Conservation (phyloP, 2,888 invertebrate species). For the Brachypterus glaber region DNA sequence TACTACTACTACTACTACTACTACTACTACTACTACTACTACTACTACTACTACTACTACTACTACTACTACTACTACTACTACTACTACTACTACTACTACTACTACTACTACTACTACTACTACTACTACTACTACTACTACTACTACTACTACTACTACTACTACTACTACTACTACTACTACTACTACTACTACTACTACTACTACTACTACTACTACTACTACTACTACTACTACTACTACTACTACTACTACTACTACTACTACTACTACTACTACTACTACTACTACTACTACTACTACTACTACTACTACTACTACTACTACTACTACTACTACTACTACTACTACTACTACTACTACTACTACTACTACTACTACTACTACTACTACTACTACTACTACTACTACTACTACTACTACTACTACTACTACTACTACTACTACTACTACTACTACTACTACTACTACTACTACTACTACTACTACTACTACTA, state of each 20-base stretch:
- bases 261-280: conserved; percentile 2
- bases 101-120: conserved; percentile 2
- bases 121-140: conserved; percentile 2
- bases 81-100: conserved; percentile 2
- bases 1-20: no score
- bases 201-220: conserved; percentile 2
- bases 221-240: conserved; percentile 2
- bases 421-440: conserved; percentile 2
- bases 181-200: conserved; percentile 2
- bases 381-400: conserved; percentile 2
- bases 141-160: conserved; percentile 2
- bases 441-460: conserved; percentile 2
- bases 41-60: conserved; percentile 2
- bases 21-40: no score
- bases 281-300: conserved; percentile 2
- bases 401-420: conserved; percentile 2
- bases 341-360: conserved; percentile 2
- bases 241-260: conserved; percentile 2
- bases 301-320: conserved; percentile 2
- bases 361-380: conserved; percentile 2
- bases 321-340: conserved; percentile 2
- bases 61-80: conserved; percentile 2
- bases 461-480: conserved; percentile 2
- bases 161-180: conserved; percentile 2
- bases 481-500: conserved; percentile 2